These are phyloP conservation scores for Neoniphon sammara DNA, from an alignment of 2,797 vertebrate genomes.

Conservation along the genomic window DNA sequence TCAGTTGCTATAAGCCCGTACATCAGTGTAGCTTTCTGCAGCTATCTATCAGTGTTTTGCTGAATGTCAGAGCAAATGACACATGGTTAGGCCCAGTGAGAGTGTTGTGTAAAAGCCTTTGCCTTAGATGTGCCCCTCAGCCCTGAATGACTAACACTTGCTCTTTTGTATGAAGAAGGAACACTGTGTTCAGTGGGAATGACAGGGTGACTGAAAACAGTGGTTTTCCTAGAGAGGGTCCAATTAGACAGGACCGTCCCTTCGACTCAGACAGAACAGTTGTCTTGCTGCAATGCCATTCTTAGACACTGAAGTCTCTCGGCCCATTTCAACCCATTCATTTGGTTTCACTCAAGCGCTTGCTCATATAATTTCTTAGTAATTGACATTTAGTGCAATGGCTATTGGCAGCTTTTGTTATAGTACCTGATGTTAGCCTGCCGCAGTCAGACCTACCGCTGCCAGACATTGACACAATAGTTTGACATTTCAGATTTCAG, in stretches of 20 bases:
- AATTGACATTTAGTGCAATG: constrained; percentile 23
- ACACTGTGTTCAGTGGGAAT: constrained; percentile 30
- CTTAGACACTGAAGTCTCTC: neutral
- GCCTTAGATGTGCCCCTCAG: neutral
- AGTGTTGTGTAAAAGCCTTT: neutral
- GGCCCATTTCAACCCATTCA: constrained; percentile 10
- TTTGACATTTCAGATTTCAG: neutral
- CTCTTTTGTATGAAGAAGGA: constrained; percentile 25
- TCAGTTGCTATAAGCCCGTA: too few relatives aligned
- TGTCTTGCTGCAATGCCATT: constrained; percentile 1
- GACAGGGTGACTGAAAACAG: constrained; percentile 31
- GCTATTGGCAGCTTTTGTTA: constrained; percentile 8
- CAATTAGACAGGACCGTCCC: constrained; percentile 13
- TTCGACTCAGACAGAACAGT: constrained; percentile 7
- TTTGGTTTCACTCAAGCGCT: constrained; percentile 9
- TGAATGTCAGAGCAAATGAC: constrained; percentile 17
- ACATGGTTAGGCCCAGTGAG: neutral
- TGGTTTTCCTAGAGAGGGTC: constrained; percentile 18
- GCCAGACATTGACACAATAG: neutral
- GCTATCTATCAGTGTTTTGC: constrained; percentile 21
- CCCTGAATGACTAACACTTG: constrained; percentile 12
- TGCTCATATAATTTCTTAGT: constrained; percentile 19
- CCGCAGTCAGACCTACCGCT: neutral
- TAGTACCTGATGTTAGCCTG: neutral
- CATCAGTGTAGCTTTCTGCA: too few relatives aligned